These are phyloP conservation scores for Plagiodera versicolora DNA, from an alignment of 2,888 invertebrate genomes.

Conservation along the genomic window DNA sequence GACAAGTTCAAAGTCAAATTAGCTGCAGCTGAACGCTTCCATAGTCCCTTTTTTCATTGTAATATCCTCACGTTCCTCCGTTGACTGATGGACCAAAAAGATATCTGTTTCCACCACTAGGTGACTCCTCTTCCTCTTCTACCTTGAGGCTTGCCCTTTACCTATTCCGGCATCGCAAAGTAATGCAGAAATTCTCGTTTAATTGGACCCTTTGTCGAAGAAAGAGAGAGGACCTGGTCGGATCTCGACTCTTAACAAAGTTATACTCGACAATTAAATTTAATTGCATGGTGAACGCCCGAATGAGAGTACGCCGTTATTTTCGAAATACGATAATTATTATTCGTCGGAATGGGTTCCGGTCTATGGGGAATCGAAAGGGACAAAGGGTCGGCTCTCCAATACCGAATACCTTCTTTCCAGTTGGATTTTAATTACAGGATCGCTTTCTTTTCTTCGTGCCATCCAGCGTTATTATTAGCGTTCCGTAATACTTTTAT, in stretches of 20 bases:
- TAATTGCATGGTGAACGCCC: constrained; percentile 24
- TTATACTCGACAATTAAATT: constrained; percentile 27
- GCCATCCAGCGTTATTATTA: background rate
- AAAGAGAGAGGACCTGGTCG: background rate
- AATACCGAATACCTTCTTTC: background rate
- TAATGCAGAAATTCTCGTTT: constrained; percentile 24
- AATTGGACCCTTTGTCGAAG: constrained; percentile 26
- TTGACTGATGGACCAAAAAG: no score
- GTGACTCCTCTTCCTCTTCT: constrained; percentile 20
- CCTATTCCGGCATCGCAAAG: constrained; percentile 20
- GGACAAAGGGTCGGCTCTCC: background rate
- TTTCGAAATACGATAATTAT: constrained; percentile 20
- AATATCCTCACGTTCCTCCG: no score
- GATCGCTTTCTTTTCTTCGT: background rate
- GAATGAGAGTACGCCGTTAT: constrained; percentile 19
- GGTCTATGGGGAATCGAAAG: background rate
- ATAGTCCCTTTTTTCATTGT: no score
- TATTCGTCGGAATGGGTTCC: constrained; percentile 7
- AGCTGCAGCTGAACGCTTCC: no score
- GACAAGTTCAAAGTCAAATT: no score
- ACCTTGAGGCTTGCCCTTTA: constrained; percentile 8
- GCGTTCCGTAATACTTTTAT: background rate
- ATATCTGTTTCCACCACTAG: no score
- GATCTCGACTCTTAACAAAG: constrained; percentile 21
- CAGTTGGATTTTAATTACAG: background rate